Conservation (phyloP, 2,888 invertebrate genomes). For the Linnaemya tessellans region DNA sequence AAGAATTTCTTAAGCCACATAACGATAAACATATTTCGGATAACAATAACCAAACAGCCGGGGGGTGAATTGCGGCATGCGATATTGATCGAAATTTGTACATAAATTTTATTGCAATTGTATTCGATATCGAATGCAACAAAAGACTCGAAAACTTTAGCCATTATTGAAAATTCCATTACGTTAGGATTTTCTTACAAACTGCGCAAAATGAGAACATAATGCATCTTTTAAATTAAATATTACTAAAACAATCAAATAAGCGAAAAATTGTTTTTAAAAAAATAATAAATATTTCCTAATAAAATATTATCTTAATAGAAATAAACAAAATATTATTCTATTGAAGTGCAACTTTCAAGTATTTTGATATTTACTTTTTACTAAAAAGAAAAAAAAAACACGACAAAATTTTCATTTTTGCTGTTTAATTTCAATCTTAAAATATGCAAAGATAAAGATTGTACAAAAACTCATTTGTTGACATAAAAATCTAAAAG, state of each 20-base stretch:
- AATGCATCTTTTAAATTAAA: background rate
- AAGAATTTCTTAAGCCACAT: too few relatives aligned
- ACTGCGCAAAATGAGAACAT: too few relatives aligned
- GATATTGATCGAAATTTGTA: too few relatives aligned
- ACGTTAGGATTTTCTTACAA: too few relatives aligned
- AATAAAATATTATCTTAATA: background rate
- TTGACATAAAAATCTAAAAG: slow-evolving; percentile 8
- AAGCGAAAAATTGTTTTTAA: background rate
- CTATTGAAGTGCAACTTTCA: background rate
- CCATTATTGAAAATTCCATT: background rate
- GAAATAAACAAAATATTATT: background rate
- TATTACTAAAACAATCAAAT: background rate
- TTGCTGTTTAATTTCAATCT: slow-evolving; percentile 3
- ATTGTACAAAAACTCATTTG: background rate
- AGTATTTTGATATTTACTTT: slow-evolving; percentile 20
- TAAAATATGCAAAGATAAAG: background rate
- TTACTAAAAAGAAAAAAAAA: background rate
- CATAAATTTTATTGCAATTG: too few relatives aligned
- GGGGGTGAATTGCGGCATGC: too few relatives aligned
- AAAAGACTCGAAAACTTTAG: too few relatives aligned
- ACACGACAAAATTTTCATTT: background rate
- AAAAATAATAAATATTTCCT: background rate
- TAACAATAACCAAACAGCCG: too few relatives aligned
- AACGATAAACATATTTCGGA: too few relatives aligned
- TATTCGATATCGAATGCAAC: too few relatives aligned